Percentiles rank a stretch among this genome's conserved stretches.
These are phyloP conservation scores for Penaeus chinensis DNA, from an alignment of 1,140 invertebrate genomes.

Conservation along the genomic window DNA sequence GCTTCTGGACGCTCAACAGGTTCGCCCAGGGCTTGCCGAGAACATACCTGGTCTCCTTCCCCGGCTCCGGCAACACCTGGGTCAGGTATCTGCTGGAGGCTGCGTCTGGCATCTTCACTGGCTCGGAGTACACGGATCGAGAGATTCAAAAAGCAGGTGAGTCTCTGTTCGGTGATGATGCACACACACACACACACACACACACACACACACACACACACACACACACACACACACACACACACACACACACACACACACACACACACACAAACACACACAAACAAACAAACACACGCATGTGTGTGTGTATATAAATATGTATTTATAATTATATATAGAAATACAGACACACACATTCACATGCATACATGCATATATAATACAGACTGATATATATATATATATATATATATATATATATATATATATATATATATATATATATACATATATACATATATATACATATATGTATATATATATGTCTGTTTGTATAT, in stretches of 20 bases:
- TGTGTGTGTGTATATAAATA: slow-evolving; percentile 7
- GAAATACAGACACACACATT: neutral
- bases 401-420: slow-evolving; percentile 18
- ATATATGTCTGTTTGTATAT: neutral
- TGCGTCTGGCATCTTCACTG: slow-evolving; percentile 65
- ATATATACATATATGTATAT: slow-evolving; percentile 5
- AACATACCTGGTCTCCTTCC: slow-evolving; percentile 65
- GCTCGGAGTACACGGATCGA: slow-evolving; percentile 65
- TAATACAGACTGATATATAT: neutral
- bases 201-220: too few species aligned
- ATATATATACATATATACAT: slow-evolving; percentile 16
- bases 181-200: too few species aligned
- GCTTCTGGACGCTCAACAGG: neutral
- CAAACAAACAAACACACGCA: too few species aligned
- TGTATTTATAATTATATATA: slow-evolving; percentile 3
- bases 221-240: too few species aligned
- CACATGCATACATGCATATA: neutral
- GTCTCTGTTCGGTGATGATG: neutral
- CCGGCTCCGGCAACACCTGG: slow-evolving; percentile 67
- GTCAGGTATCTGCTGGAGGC: slow-evolving; percentile 66
- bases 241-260: too few species aligned
- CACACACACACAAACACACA: too few species aligned
- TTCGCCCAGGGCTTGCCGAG: slow-evolving; percentile 37
- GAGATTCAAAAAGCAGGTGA: slow-evolving; percentile 10
- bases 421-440: slow-evolving; percentile 23